Conservation (phyloP, 2,888 invertebrate genomes). For the Drosophila cracens region DNA sequence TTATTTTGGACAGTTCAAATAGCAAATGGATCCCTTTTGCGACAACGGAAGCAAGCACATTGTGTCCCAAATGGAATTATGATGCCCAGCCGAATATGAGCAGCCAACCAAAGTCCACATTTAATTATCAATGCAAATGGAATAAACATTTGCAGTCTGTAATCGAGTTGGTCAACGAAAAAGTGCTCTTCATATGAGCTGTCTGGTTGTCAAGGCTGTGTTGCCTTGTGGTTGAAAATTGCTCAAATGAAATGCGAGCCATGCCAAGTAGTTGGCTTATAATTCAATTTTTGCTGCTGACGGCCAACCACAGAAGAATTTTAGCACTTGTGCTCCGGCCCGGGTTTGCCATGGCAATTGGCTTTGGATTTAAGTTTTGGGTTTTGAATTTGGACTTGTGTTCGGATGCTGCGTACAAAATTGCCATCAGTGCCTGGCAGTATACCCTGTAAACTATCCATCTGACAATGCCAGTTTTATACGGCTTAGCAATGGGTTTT, state of each 20-base stretch:
- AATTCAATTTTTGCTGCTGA: conserved; percentile 67
- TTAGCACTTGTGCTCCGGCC: conserved; percentile 33
- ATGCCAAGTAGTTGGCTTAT: conserved; percentile 50
- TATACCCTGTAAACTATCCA: not conserved
- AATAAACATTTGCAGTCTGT: conserved; percentile 71
- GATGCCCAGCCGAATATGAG: conserved; percentile 20
- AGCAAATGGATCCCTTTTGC: conserved; percentile 29
- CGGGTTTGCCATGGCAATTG: conserved; percentile 14
- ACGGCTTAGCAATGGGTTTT: not conserved
- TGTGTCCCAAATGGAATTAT: conserved; percentile 66
- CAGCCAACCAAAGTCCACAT: conserved; percentile 21
- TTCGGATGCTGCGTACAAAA: conserved; percentile 1
- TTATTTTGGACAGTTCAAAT: conserved; percentile 22
- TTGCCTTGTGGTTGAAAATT: conserved; percentile 7
- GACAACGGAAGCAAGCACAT: conserved; percentile 2
- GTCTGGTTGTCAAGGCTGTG: conserved; percentile 1
- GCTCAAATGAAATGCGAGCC: conserved; percentile 16
- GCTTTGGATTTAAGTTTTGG: conserved; percentile 6
- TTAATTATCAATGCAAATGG: conserved; percentile 78
- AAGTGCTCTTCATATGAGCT: conserved; percentile 15
- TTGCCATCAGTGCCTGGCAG: conserved; percentile 5
- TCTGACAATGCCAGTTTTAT: not conserved
- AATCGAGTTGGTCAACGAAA: conserved; percentile 58
- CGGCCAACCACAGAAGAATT: conserved; percentile 53
- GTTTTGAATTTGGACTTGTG: conserved; percentile 10